Evolutionary conservation across 1,140 invertebrate species (phyloP), one percentile per base, ranked within the genome.

Genomic region (Ephestia elutella): DNA sequence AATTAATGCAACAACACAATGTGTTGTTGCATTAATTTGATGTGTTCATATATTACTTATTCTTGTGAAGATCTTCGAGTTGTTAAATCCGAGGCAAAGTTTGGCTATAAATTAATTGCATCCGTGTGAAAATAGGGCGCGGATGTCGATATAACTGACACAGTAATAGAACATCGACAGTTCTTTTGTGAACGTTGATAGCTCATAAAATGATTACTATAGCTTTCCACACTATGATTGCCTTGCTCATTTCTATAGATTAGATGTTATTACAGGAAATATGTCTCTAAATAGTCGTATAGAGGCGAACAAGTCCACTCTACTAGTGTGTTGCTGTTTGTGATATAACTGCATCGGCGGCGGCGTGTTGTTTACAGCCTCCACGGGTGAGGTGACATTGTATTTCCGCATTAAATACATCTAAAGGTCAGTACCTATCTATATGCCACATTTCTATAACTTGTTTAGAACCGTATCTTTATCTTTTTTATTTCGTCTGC

Each of bases 361-460:
- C 48, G 10, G 5, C 25, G 56, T 15, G 44, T 21, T 54, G 51
- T 20, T 58, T 48, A 50, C 54, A 48, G 35, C 57, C n/a, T 54
- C 13, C 50, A 59, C 50, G 50, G 18, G 13, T n/a, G n/a, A n/a
- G 44, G 10, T 35, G 50, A 54, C 51, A 59, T 48, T 59, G 61
- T 48, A 2, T 63, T 63, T 63, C 61, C 61, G 56, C 57, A 59
- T 58, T 35, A 54, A 51, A 57, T 62, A 44, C 18, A 9, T 44
- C 28, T 19, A 57, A 62, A 62, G 60, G 60, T 58, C 56, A 61
- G 11, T 49, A 38, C 2, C 13, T 38, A 15, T 13, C 8, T 35
- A 11, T 35, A 15, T 44, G 38, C 38, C 13, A 44, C 38, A 15
- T 44, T 44, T 44, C 38, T 44, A 44, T 13, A 9, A 35, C 9